phyloP scores from a whole-genome alignment of 2,888 invertebrate genomes.

The Nasonia oneida region DNA sequence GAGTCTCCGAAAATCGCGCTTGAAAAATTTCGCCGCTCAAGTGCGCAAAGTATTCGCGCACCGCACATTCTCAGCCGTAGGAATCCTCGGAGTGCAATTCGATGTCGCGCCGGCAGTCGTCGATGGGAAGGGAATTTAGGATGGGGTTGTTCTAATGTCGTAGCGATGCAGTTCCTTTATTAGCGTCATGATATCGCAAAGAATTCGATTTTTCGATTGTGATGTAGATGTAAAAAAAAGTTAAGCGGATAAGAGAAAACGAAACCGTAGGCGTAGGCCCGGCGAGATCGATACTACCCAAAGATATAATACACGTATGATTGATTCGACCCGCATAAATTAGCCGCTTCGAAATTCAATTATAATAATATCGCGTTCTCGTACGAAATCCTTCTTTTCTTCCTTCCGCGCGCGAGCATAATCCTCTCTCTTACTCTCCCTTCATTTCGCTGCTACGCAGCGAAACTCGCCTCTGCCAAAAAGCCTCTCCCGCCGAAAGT shows the following conservation, averaged over 20 bases:
- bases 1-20: background rate
- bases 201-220: too few relatives aligned
- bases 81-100: constrained; percentile 9
- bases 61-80: background rate
- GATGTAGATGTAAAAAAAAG: too few relatives aligned
- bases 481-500: background rate
- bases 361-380: background rate
- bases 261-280: background rate
- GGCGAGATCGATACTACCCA: background rate
- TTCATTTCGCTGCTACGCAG: background rate
- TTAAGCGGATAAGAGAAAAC: background rate
- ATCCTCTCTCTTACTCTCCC: background rate
- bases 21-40: constrained; percentile 5
- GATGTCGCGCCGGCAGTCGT: background rate
- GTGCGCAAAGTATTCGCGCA: constrained; percentile 8
- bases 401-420: background rate
- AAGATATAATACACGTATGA: background rate
- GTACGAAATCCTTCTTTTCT: background rate
- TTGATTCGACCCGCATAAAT: background rate
- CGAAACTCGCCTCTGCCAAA: background rate
- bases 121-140: background rate
- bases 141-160: too few relatives aligned
- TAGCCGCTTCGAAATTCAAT: background rate
- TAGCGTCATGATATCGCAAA: too few relatives aligned
- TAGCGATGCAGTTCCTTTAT: too few relatives aligned